Base-by-base conservation (phyloP, 1,140 invertebrate species). In the Rhizoglyphus robini region DNA sequence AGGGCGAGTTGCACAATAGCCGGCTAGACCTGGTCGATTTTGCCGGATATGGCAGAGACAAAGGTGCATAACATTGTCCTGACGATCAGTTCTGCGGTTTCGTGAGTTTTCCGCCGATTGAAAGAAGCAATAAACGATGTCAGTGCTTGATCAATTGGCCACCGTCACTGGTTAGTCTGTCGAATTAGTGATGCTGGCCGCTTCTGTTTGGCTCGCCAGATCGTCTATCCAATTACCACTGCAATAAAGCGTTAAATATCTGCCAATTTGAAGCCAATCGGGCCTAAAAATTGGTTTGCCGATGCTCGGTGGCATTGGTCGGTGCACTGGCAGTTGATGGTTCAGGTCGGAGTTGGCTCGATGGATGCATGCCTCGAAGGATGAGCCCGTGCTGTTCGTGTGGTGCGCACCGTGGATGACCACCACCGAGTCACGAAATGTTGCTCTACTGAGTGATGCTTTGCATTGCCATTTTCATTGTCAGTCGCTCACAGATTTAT, bases 231-330 rank as follows among this genome's bases (percentile, higher is more conserved):
- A 41, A 41, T 41, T 41, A 41, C 36, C 36, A 18, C 8, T 41
- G 36, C 36, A 41, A 54, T 54, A 54, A 54, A 54, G 51, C 51
- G 51, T 20, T 54, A 54, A 54, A 54, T 54, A 54, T 54, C 51
- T 54, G 51, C 51, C 51, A 54, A 54, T 54, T 54, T 54, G 8
- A 5, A 8, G 51, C 51, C 36, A 54, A 54, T 8, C 51, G 18
- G n/a, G n/a, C n/a, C n/a, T n/a, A n/a, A n/a, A n/a, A n/a, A n/a
- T n/a, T n/a, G n/a, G n/a, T n/a, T n/a, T n/a, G n/a, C n/a, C n/a
- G n/a, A n/a, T n/a, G n/a, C n/a, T n/a, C n/a, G n/a, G n/a, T n/a
- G n/a, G n/a, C n/a, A n/a, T n/a, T n/a, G n/a, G n/a, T n/a, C n/a
- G n/a, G n/a, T n/a, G n/a, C n/a, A n/a, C n/a, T n/a, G n/a, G n/a